These are phyloP conservation scores for Macropus fuliginosus DNA, from an alignment of 2,797 vertebrate species.

Conservation along the genomic window DNA sequence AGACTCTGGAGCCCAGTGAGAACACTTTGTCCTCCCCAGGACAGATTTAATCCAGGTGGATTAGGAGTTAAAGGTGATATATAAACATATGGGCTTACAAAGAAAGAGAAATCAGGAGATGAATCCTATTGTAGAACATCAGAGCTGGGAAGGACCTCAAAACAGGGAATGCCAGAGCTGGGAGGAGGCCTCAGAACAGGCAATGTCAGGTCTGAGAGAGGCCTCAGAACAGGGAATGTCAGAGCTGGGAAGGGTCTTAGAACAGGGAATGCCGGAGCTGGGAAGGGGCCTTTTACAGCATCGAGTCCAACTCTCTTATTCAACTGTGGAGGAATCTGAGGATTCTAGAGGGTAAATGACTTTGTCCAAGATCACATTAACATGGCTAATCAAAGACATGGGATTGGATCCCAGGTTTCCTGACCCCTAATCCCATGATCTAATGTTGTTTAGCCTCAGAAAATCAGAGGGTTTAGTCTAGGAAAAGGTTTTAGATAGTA, in stretches of 20 bases:
- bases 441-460: not conserved
- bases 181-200: not conserved
- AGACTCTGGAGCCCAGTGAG: not conserved
- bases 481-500: not conserved
- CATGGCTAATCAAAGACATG: not conserved
- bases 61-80: not conserved
- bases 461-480: not conserved
- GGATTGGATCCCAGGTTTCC: not conserved
- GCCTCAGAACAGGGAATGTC: not conserved
- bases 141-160: not conserved
- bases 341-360: accelerated
- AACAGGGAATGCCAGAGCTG: too few species aligned
- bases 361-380: not conserved
- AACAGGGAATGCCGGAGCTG: not conserved
- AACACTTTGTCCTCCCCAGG: not conserved
- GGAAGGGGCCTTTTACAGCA: not conserved
- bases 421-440: not conserved
- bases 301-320: not conserved
- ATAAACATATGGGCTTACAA: not conserved
- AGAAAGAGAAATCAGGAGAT: not conserved
- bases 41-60: not conserved
- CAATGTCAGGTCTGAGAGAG: too few species aligned
- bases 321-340: not conserved
- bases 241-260: not conserved
- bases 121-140: not conserved